Percentiles rank a stretch among this genome's conserved stretches.
Conservation (phyloP, 2,888 invertebrate genomes). For the Tachina fera region DNA sequence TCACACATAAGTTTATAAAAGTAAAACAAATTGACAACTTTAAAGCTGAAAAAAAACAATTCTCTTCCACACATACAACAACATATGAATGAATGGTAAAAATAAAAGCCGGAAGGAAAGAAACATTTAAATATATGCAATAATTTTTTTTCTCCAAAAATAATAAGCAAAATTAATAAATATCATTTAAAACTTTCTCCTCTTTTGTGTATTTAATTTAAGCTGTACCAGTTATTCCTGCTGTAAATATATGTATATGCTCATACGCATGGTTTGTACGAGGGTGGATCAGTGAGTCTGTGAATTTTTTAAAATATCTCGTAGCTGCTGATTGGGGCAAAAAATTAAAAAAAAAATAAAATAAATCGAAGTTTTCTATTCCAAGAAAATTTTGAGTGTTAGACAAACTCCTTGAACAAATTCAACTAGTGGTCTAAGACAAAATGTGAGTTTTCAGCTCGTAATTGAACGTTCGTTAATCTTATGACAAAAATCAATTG, state of each 20-base stretch:
- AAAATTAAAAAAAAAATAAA: too few relatives aligned
- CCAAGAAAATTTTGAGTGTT: too few relatives aligned
- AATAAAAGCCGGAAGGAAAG: background rate
- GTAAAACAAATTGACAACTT: background rate
- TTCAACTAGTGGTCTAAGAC: too few relatives aligned
- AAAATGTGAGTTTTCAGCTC: too few relatives aligned
- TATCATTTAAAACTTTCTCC: constrained; percentile 9
- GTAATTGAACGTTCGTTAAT: too few relatives aligned
- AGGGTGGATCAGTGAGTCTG: too few relatives aligned
- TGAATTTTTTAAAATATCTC: too few relatives aligned
- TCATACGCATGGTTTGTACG: background rate
- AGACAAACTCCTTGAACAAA: too few relatives aligned
- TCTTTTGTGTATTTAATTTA: background rate
- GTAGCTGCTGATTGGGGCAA: too few relatives aligned
- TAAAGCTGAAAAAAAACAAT: constrained; percentile 14
- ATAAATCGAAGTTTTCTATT: too few relatives aligned
- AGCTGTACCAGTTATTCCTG: background rate
- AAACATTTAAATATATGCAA: constrained; percentile 14
- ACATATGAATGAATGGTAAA: background rate
- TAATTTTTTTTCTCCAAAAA: background rate
- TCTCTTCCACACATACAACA: background rate
- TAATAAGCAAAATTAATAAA: constrained; percentile 23
- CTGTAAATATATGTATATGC: background rate
- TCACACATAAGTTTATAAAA: background rate
- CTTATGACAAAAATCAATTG: too few relatives aligned